phyloP scores from a whole-genome alignment of 2,113 vertebrate genomes.

The Notothenia rossii region DNA sequence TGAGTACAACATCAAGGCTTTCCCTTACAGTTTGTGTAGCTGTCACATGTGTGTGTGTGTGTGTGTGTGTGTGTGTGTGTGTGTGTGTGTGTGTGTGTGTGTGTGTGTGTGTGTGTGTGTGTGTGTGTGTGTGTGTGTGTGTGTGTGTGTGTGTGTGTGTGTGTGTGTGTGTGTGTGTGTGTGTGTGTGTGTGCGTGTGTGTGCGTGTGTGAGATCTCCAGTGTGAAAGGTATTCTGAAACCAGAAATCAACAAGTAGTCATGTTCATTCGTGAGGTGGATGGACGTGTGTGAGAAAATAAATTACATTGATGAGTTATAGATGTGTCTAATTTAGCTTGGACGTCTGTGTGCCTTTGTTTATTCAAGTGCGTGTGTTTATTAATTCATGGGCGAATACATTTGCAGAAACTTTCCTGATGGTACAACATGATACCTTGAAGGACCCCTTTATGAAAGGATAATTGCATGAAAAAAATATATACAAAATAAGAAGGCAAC shows the following conservation, averaged over 20 bases:
- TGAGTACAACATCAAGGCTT: neutral
- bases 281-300: neutral
- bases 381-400: neutral
- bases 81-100: neutral
- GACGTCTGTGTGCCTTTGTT: neutral
- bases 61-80: constrained; percentile 8
- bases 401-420: neutral
- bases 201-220: neutral
- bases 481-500: neutral
- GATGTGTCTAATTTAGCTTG: neutral
- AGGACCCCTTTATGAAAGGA: neutral
- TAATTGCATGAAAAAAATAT: constrained; percentile 6
- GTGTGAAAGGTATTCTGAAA: constrained; percentile 46
- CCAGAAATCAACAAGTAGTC: constrained; percentile 58
- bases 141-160: neutral
- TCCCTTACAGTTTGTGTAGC: constrained; percentile 18
- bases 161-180: constrained; percentile 23
- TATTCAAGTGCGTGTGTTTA: neutral
- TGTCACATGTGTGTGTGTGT: constrained; percentile 27
- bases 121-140: neutral
- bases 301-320: neutral
- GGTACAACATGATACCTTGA: neutral
- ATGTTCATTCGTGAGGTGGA: constrained; percentile 32
- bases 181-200: constrained; percentile 9
- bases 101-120: constrained; percentile 2